Percentiles rank a stretch among this genome's conserved stretches.
phyloP scores from a whole-genome alignment of 2,797 vertebrate genomes.

The Helicolenus hilgendorfi region DNA sequence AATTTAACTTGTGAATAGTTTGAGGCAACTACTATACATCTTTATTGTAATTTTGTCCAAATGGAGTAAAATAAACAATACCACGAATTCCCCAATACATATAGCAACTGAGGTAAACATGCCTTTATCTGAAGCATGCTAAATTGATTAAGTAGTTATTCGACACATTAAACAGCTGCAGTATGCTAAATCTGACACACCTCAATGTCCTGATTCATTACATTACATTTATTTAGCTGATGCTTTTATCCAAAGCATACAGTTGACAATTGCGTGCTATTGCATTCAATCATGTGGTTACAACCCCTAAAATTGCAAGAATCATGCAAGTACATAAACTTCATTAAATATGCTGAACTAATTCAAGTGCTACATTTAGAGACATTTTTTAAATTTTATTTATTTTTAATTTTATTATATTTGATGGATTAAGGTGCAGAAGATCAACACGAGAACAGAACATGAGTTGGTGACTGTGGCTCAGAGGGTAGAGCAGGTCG shows the following conservation, averaged over 20 bases:
- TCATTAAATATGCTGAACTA: not conserved
- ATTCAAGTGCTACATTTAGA: no score
- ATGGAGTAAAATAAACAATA: not conserved
- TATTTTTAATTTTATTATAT: no score
- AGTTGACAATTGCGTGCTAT: not conserved
- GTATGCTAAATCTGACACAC: not conserved
- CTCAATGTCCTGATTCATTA: not conserved
- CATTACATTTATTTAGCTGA: not conserved
- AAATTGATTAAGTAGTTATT: not conserved
- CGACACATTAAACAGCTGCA: not conserved
- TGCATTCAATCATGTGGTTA: not conserved
- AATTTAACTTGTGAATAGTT: not conserved
- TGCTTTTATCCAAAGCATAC: not conserved
- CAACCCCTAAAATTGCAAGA: not conserved
- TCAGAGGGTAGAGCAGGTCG: rapidly evolving
- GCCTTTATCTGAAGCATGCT: not conserved
- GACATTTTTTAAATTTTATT: no score
- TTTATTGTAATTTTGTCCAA: not conserved
- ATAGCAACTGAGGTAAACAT: not conserved
- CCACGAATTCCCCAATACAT: not conserved
- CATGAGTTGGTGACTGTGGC: no score
- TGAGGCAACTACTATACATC: not conserved
- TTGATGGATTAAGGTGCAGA: not conserved
- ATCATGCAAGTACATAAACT: not conserved
- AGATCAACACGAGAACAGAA: no score